A percentile compares a stretch with the other conserved stretches of the same genome.
These are phyloP conservation scores for Synergus itoensis DNA, from an alignment of 2,888 invertebrate genomes.

Conservation along the genomic window DNA sequence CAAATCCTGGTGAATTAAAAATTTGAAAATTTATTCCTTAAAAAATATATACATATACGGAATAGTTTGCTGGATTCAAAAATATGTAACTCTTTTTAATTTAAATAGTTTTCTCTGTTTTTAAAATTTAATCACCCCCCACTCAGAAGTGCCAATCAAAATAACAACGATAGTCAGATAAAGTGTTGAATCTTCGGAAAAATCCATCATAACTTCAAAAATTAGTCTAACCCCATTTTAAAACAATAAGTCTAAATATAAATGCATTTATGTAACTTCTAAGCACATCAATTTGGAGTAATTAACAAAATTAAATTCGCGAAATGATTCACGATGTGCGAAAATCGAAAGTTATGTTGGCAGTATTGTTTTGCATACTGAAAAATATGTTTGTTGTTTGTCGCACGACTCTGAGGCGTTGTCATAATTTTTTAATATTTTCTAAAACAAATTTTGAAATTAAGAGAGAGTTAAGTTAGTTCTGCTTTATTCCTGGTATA, in stretches of 20 bases:
- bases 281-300: background rate
- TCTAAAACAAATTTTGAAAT: background rate
- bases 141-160: background rate
- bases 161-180: background rate
- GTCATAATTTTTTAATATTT: background rate
- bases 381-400: conserved; percentile 6
- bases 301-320: background rate
- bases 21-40: background rate
- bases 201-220: background rate
- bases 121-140: background rate
- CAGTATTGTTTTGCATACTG: background rate
- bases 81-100: too few relatives aligned
- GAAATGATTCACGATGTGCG: background rate
- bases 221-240: background rate
- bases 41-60: too few relatives aligned
- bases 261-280: background rate
- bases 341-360: background rate
- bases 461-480: background rate
- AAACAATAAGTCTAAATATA: background rate
- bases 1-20: background rate
- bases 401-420: background rate
- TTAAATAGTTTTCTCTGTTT: too few relatives aligned
- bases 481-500: background rate
- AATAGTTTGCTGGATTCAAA: too few relatives aligned
- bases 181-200: background rate